phyloP scores from a whole-genome alignment of 35 echinoderm and acorn worm species.

The Stichopus chloronotus region DNA sequence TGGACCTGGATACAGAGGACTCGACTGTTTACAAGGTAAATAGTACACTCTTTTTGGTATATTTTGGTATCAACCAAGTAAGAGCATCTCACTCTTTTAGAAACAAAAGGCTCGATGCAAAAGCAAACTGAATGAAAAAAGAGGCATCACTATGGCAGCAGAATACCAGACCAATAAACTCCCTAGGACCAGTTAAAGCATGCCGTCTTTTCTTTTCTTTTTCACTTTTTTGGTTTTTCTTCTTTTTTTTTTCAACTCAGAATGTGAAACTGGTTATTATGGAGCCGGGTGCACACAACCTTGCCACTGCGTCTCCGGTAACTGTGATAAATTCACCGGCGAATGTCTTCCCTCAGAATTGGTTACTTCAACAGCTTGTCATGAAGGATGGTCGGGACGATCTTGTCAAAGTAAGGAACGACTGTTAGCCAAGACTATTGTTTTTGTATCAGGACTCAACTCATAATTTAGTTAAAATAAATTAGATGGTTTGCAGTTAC shows the following conservation, averaged over 20 bases:
- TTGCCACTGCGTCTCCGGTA: constrained; percentile 63
- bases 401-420: constrained; percentile 44
- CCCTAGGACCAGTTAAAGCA: too few species aligned
- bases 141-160: too few species aligned
- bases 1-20: constrained; percentile 51
- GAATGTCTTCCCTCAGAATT: neutral
- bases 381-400: neutral
- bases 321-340: constrained; percentile 53
- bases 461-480: too few species aligned
- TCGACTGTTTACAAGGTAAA: constrained; percentile 66
- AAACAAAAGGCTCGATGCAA: too few species aligned
- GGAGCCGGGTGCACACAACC: constrained; percentile 68
- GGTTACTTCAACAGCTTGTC: constrained; percentile 9
- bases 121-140: too few species aligned
- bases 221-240: neutral
- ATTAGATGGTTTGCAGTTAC: too few species aligned
- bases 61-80: too few species aligned
- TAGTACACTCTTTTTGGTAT: neutral
- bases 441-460: too few species aligned
- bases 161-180: too few species aligned
- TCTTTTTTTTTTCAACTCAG: neutral
- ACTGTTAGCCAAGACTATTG: too few species aligned
- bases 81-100: too few species aligned
- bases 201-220: too few species aligned
- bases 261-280: constrained; percentile 59